Conservation (phyloP, 2,888 invertebrate genomes). For the Sphaerophoria taeniata region DNA sequence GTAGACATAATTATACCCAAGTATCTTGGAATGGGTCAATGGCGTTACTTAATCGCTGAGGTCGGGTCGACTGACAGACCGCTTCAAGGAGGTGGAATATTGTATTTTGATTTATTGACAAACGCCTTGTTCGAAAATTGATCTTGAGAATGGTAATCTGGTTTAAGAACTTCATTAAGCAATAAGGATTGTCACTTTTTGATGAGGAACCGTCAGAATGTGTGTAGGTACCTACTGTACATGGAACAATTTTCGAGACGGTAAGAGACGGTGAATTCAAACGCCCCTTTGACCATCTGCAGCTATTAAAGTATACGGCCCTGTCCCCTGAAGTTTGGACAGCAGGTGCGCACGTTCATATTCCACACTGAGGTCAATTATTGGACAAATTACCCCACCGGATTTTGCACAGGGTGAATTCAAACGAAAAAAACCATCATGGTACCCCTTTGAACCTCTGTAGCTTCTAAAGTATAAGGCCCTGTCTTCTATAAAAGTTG, state of each 20-base stretch:
- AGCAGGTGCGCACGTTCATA: no score
- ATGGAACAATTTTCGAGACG: no score
- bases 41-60: not conserved
- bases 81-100: not conserved
- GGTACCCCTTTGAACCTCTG: not conserved
- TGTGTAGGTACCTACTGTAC: no score
- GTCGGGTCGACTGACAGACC: not conserved
- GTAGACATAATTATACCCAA: slow-evolving; percentile 3
- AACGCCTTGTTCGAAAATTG: slow-evolving; percentile 18
- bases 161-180: slow-evolving; percentile 11
- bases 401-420: no score
- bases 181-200: not conserved
- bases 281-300: no score
- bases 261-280: no score
- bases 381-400: no score
- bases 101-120: slow-evolving; percentile 18
- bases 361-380: no score
- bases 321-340: no score
- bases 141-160: not conserved
- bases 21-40: not conserved
- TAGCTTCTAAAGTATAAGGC: not conserved
- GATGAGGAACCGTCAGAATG: not conserved
- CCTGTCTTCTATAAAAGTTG: no score
- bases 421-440: no score
- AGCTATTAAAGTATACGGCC: no score